Evolutionary conservation across 2,113 vertebrate species (phyloP).

Genomic region (Zingel zingel): DNA sequence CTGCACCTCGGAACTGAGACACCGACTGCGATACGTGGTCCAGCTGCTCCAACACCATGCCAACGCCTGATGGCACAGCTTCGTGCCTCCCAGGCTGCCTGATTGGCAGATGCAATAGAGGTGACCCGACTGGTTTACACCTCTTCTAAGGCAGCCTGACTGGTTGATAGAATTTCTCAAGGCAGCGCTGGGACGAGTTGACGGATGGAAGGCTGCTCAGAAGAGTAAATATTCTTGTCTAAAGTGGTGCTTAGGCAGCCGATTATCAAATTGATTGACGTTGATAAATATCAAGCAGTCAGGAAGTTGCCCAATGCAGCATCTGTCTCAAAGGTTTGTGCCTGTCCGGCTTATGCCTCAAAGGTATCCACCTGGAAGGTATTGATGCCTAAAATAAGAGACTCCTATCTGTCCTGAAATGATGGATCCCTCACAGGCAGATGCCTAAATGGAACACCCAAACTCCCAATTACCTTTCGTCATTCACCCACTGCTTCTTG

Average conservation of each 20-base stretch:
- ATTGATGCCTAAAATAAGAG: constrained; percentile 58
- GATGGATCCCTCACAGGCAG: constrained; percentile 61
- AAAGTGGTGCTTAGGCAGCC: constrained; percentile 54
- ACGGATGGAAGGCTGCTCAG: constrained; percentile 52
- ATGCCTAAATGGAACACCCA: constrained; percentile 48
- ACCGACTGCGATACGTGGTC: constrained; percentile 90
- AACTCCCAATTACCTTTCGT: constrained; percentile 31
- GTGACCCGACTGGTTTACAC: constrained; percentile 44
- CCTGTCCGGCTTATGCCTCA: constrained; percentile 72
- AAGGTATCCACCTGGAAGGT: constrained; percentile 67
- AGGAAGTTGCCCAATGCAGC: constrained; percentile 57
- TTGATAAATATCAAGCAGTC: constrained; percentile 63
- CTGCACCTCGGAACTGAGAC: constrained; percentile 90
- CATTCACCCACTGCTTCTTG: constrained; percentile 57
- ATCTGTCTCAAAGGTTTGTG: constrained; percentile 70
- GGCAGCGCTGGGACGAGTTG: constrained; percentile 33
- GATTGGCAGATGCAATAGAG: constrained; percentile 46
- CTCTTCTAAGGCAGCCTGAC: constrained; percentile 45
- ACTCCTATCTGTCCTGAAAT: constrained; percentile 57
- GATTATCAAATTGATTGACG: constrained; percentile 51
- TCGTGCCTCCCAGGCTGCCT: constrained; percentile 49
- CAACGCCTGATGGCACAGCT: constrained; percentile 77
- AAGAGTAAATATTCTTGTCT: constrained; percentile 44
- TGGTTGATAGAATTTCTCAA: constrained; percentile 50
- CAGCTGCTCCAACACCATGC: constrained; percentile 91